A percentile compares a stretch with the other conserved stretches of the same genome.
Conservation (phyloP, 2,113 vertebrate genomes). For the Proterorhinus semilunaris region DNA sequence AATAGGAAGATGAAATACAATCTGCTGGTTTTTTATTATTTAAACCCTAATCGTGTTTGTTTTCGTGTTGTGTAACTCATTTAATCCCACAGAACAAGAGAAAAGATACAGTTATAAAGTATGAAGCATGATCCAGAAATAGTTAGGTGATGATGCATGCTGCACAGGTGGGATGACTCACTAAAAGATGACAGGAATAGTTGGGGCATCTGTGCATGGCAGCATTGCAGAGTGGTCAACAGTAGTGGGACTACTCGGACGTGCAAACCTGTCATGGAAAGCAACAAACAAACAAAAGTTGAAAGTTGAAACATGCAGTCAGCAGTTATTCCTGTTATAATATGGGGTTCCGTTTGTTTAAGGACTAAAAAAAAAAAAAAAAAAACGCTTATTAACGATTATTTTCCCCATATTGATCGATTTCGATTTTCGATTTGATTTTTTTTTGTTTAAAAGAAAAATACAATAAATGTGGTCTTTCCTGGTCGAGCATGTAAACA, state of each 20-base stretch:
- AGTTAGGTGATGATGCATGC: conserved; percentile 52
- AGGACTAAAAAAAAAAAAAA: too few relatives aligned
- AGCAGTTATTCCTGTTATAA: conserved; percentile 3
- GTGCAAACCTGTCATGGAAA: background rate
- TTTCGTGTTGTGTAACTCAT: conserved; percentile 27
- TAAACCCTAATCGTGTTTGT: conserved; percentile 27
- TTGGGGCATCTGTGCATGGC: conserved; percentile 36
- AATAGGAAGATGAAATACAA: background rate
- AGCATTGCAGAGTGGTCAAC: conserved; percentile 19
- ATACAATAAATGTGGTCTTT: too few relatives aligned
- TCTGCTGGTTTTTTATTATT: conserved; percentile 1
- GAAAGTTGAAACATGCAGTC: background rate
- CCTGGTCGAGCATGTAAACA: too few relatives aligned
- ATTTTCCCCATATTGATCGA: too few relatives aligned
- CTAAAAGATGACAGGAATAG: conserved; percentile 42
- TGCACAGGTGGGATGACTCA: conserved; percentile 65
- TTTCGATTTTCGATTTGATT: too few relatives aligned
- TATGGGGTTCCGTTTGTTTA: conserved; percentile 2
- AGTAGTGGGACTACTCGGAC: background rate
- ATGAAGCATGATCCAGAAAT: conserved; percentile 56
- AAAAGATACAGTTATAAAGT: conserved; percentile 48
- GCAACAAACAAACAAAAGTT: background rate
- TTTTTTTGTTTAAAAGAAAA: too few relatives aligned
- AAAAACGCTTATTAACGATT: too few relatives aligned
- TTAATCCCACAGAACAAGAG: conserved; percentile 30